Evolutionary conservation across 1,140 invertebrate genomes (phyloP).

Genomic region (Sweltsa coloradensis): DNA sequence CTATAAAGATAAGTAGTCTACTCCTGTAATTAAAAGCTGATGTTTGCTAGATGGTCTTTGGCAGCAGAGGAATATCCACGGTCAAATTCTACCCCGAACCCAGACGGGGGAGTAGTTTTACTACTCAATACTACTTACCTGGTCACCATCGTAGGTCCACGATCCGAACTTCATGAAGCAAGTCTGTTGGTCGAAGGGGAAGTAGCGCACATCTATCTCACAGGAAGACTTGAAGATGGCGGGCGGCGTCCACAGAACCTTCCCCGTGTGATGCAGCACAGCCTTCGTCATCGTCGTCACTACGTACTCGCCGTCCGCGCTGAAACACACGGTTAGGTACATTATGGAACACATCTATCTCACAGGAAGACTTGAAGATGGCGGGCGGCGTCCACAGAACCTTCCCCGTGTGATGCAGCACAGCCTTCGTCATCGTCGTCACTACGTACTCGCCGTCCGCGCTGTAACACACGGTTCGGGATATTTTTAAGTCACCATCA

Average conservation of each 20-base stretch:
- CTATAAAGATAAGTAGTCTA: too few relatives aligned
- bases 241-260: constrained; percentile 81
- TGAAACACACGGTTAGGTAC: constrained; percentile 37
- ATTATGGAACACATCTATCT: too few relatives aligned
- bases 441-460: constrained; percentile 97
- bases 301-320: constrained; percentile 95
- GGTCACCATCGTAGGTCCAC: constrained; percentile 95
- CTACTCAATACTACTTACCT: constrained; percentile 41
- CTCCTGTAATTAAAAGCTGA: background rate
- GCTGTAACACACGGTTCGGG: constrained; percentile 36
- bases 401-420: constrained; percentile 79
- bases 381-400: constrained; percentile 85
- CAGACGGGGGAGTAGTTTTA: too few relatives aligned
- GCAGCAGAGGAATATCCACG: background rate
- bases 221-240: constrained; percentile 99
- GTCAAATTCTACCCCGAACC: background rate
- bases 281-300: constrained; percentile 97
- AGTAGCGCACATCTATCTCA: constrained; percentile 90
- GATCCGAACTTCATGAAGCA: constrained; percentile 96
- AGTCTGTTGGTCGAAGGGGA: constrained; percentile 94
- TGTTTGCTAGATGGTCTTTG: too few relatives aligned
- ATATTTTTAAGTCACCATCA: background rate
- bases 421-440: constrained; percentile 94
- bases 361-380: constrained; percentile 98
- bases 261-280: constrained; percentile 77